phyloP scores from a whole-genome alignment of 2,888 invertebrate genomes.

The Synanthedon formicaeformis region DNA sequence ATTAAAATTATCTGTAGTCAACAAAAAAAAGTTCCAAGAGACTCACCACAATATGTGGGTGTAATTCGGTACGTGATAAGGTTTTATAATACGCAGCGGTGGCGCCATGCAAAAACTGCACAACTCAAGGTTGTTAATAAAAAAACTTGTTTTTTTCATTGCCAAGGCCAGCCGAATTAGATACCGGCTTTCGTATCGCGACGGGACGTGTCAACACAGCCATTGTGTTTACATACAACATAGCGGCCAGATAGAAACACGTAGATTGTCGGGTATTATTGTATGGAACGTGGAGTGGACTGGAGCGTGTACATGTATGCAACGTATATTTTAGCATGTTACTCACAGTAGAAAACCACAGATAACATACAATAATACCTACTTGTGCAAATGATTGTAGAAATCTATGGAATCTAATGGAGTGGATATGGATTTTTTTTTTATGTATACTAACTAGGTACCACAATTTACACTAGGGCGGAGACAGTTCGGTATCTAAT shows the following conservation, averaged over 20 bases:
- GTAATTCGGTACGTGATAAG: constrained; percentile 2
- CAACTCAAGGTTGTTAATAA: constrained; percentile 31
- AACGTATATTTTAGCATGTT: background rate
- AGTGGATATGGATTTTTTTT: too few species aligned
- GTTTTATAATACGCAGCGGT: constrained; percentile 15
- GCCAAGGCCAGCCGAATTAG: constrained; percentile 66
- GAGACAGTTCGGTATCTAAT: too few species aligned
- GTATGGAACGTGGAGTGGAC: constrained; percentile 8
- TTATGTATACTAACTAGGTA: too few species aligned
- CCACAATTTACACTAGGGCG: too few species aligned
- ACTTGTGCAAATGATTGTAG: too few species aligned
- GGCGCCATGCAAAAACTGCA: constrained; percentile 27
- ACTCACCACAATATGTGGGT: background rate
- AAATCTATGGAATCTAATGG: too few species aligned
- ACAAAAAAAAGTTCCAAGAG: background rate
- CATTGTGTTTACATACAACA: constrained; percentile 49
- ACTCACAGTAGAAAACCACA: too few species aligned
- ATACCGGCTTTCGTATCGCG: constrained; percentile 54
- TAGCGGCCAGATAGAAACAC: constrained; percentile 22
- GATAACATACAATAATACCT: too few species aligned
- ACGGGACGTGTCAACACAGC: constrained; percentile 48
- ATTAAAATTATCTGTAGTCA: too few species aligned
- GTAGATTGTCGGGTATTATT: constrained; percentile 19
- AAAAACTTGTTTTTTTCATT: constrained; percentile 59
- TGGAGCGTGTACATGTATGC: constrained; percentile 1